A percentile compares a stretch with the other conserved stretches of the same genome.
Conservation (phyloP, 1,140 invertebrate genomes). For the Harlomillsia oculata region DNA sequence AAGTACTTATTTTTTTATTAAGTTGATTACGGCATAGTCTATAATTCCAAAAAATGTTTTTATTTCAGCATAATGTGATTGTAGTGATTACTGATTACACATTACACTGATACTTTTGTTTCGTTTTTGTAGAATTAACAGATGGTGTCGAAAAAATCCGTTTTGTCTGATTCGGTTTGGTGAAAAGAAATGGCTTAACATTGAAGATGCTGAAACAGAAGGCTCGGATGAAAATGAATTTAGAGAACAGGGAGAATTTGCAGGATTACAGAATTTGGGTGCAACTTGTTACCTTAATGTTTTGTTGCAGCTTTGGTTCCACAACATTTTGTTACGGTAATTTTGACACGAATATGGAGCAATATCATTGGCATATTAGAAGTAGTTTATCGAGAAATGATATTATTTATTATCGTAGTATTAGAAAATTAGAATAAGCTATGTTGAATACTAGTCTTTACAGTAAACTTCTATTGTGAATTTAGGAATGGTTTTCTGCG, state of each 20-base stretch:
- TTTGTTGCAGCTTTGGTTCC: slow-evolving; percentile 62
- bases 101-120: background rate
- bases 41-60: background rate
- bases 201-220: background rate
- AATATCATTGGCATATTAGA: no score
- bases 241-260: slow-evolving; percentile 45
- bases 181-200: slow-evolving; percentile 47
- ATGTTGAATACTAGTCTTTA: no score
- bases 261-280: slow-evolving; percentile 60
- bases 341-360: no score
- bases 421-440: no score
- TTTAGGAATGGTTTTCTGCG: slow-evolving; percentile 53
- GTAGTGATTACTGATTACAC: background rate
- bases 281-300: slow-evolving; percentile 67
- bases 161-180: slow-evolving; percentile 54
- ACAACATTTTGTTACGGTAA: slow-evolving; percentile 54
- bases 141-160: slow-evolving; percentile 58
- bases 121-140: slow-evolving; percentile 41
- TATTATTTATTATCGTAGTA: no score
- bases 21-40: background rate
- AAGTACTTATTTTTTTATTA: background rate
- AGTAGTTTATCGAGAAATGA: no score
- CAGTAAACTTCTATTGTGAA: no score
- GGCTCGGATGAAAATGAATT: slow-evolving; percentile 8
- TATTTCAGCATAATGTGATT: background rate